Evolutionary conservation across 2,797 vertebrate genomes (phyloP).

Genomic region (Poecilia gillii): DNA sequence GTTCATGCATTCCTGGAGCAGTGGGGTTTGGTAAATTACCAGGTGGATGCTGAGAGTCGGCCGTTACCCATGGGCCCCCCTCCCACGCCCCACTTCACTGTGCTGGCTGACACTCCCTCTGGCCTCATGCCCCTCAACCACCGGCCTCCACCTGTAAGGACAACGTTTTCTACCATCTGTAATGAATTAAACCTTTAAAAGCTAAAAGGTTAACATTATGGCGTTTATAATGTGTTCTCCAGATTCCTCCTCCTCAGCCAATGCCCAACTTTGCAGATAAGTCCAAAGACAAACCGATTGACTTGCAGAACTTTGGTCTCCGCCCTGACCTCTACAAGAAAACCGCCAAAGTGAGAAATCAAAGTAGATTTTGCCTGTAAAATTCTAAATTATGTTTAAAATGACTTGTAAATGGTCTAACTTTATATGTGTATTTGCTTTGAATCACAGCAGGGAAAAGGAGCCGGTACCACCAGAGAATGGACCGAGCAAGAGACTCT

Average conservation of each 20-base stretch:
- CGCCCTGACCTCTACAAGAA: slow-evolving; percentile 94
- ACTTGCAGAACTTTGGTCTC: slow-evolving; percentile 96
- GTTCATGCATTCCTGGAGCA: slow-evolving; percentile 97
- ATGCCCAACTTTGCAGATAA: slow-evolving; percentile 95
- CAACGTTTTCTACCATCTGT: neutral
- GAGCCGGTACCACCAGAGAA: slow-evolving; percentile 86
- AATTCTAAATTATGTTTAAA: neutral
- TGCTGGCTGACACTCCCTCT: slow-evolving; percentile 94
- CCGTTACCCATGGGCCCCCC: slow-evolving; percentile 97
- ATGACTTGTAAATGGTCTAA: neutral
- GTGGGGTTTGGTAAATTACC: slow-evolving; percentile 98
- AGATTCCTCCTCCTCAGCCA: slow-evolving; percentile 92
- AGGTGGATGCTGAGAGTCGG: slow-evolving; percentile 94
- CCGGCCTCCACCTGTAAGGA: slow-evolving; percentile 88
- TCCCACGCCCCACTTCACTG: slow-evolving; percentile 96
- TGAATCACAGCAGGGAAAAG: slow-evolving; percentile 83
- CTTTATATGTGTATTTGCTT: neutral
- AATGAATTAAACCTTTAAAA: neutral
- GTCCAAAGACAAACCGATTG: slow-evolving; percentile 91
- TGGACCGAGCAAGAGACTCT: slow-evolving; percentile 98
- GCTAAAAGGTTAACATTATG: neutral
- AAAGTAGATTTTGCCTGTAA: neutral
- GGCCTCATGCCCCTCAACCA: slow-evolving; percentile 95
- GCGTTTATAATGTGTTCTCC: neutral
- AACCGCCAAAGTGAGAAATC: slow-evolving; percentile 81